Evolutionary conservation across 2,888 invertebrate species (phyloP).

Genomic region (Panorpa germanica): DNA sequence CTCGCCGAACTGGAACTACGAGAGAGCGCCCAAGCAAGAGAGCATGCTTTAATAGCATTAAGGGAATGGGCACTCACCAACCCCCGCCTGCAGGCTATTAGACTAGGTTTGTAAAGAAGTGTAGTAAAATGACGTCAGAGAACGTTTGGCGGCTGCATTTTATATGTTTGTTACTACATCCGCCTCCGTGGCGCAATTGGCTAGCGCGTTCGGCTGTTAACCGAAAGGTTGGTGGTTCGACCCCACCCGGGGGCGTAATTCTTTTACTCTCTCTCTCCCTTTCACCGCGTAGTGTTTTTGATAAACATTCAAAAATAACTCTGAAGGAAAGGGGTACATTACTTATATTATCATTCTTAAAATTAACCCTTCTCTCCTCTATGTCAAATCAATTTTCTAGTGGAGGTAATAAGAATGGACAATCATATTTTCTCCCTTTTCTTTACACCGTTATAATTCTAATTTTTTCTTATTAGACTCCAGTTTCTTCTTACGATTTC

Average conservation of each 20-base stretch:
- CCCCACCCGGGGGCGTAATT: conserved; percentile 67
- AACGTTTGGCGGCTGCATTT: background rate
- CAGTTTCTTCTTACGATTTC: conserved; percentile 50
- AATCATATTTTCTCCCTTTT: conserved; percentile 13
- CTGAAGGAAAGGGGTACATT: too few species aligned
- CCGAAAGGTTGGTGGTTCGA: conserved; percentile 91
- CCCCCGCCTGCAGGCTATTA: conserved; percentile 43
- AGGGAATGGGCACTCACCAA: conserved; percentile 53
- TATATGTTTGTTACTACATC: background rate
- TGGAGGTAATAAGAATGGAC: too few species aligned
- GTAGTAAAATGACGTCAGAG: conserved; percentile 5
- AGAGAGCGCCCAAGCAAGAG: conserved; percentile 43
- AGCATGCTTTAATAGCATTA: conserved; percentile 43
- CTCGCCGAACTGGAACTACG: conserved; percentile 46
- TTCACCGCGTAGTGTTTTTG: conserved; percentile 4
- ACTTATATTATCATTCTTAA: too few species aligned
- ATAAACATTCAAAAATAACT: background rate
- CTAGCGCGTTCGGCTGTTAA: conserved; percentile 90
- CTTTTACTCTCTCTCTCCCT: conserved; percentile 19
- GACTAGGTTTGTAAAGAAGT: conserved; percentile 34
- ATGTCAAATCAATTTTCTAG: too few species aligned
- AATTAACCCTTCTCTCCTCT: too few species aligned
- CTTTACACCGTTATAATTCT: conserved; percentile 5
- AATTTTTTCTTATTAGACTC: conserved; percentile 30
- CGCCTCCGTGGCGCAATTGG: conserved; percentile 73